Evolutionary conservation across 2,113 vertebrate species (phyloP), one percentile per base, ranked within the genome.

Genomic region (Ellobius talpinus): DNA sequence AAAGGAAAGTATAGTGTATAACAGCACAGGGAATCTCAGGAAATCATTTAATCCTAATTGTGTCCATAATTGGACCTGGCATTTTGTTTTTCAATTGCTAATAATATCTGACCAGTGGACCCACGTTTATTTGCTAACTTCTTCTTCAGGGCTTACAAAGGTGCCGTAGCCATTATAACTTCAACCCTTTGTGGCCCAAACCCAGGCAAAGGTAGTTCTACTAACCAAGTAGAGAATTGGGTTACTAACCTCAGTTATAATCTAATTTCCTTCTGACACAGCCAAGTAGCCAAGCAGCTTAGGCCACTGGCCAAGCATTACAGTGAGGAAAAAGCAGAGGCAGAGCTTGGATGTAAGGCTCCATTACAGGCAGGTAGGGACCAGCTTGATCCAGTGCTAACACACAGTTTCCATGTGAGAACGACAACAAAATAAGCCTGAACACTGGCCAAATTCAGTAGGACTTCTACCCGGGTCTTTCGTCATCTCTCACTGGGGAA

Each of bases 241-340:
- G 26, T 95, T 96, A 91, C 88, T 93, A 90, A 87, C 52, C 90
- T 50, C 73, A 93, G 74, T 91, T 95, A 89, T 39, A 93, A 39
- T 92, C 90, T 87, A 86, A 96, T 96, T 93, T 96, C 89, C 78
- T 33, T 68, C 84, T 81, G 87, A 39, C 47, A 58, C 26, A 85
- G 82, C 26, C 39, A 97, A 95, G 52, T 85, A 86, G 84, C 31
- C 63, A 97, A 96, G 66, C 63, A 91, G 91, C 96, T 96, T 94
- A 95, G 91, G 97, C 89, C 87, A 76, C 52, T 94, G 95, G 96
- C 96, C 97, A 97, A 93, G 68, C 29, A n/a, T 63, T 85, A 55
- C 61, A 92, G 61, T 86, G 87, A 87, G 84, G 94, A 97, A 68
- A 94, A 45, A 70, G 89, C 70, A 90, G 87, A 89, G 91, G 91